Percentiles rank a stretch among this genome's conserved stretches.
Conservation (phyloP, 1,140 invertebrate species). For the Chionoecetes opilio region DNA sequence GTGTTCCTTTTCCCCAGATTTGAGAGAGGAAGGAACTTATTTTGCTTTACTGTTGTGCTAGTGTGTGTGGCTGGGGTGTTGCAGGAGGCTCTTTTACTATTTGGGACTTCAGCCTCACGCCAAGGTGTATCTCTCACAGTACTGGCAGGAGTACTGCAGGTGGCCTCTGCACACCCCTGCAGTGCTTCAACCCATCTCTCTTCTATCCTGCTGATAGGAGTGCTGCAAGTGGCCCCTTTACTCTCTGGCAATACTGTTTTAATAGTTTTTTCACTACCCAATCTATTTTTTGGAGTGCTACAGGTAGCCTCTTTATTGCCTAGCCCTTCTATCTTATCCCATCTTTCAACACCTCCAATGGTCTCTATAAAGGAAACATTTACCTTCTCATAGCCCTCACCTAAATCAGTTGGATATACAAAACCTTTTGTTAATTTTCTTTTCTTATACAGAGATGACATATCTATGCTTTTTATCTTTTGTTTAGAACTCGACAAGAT, state of each 20-base stretch:
- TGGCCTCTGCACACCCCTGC: background rate
- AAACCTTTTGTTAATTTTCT: constrained; percentile 12
- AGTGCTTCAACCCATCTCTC: background rate
- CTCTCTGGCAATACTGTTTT: background rate
- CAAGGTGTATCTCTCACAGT: background rate
- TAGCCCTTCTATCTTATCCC: background rate
- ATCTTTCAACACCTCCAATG: background rate
- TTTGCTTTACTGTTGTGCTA: background rate
- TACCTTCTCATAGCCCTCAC: constrained; percentile 40
- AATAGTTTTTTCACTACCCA: background rate
- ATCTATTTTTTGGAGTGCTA: background rate
- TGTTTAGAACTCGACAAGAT: background rate
- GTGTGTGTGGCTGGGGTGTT: background rate
- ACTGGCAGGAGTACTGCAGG: background rate
- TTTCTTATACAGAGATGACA: background rate
- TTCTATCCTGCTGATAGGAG: background rate
- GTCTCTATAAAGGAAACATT: constrained; percentile 33
- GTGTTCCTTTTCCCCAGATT: constrained; percentile 22
- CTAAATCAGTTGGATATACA: constrained; percentile 45
- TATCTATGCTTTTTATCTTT: background rate
- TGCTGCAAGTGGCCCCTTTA: background rate
- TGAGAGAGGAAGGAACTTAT: constrained; percentile 42
- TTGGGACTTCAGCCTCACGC: background rate
- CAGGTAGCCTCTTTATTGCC: background rate
- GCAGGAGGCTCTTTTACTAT: background rate